Conservation (phyloP, 2,888 invertebrate genomes). For the Melanostoma scalare region DNA sequence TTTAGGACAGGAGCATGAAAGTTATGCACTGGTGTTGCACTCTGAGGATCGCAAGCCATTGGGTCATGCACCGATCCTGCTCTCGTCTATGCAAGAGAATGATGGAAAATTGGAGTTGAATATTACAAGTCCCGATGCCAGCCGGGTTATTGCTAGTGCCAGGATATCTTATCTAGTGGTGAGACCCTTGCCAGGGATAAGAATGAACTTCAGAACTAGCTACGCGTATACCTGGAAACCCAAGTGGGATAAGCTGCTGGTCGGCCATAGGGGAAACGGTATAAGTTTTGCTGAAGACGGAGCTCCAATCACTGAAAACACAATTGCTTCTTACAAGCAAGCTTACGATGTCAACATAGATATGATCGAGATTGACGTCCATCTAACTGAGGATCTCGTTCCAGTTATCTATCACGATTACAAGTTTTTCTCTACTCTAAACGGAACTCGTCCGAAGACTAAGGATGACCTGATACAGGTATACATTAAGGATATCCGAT, state of each 20-base stretch:
- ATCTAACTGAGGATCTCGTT: slow-evolving; percentile 95
- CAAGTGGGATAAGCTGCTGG: slow-evolving; percentile 92
- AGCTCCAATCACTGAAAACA: slow-evolving; percentile 92
- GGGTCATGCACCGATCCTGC: slow-evolving; percentile 92
- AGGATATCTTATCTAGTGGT: slow-evolving; percentile 84
- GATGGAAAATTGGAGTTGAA: slow-evolving; percentile 88
- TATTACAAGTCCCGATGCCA: slow-evolving; percentile 87
- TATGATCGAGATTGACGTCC: slow-evolving; percentile 99
- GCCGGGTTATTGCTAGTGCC: slow-evolving; percentile 88
- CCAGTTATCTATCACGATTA: slow-evolving; percentile 99
- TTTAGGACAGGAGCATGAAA: slow-evolving; percentile 74
- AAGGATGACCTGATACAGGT: slow-evolving; percentile 93
- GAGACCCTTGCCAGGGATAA: slow-evolving; percentile 77
- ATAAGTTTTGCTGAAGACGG: slow-evolving; percentile 89
- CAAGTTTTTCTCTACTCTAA: slow-evolving; percentile 89
- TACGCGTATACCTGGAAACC: slow-evolving; percentile 94
- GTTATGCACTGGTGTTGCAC: slow-evolving; percentile 76
- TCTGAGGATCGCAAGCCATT: slow-evolving; percentile 83
- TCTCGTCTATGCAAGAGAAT: slow-evolving; percentile 89
- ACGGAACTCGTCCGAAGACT: slow-evolving; percentile 84
- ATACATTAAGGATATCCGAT: slow-evolving; percentile 95
- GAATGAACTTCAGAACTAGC: slow-evolving; percentile 90
- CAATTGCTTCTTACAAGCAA: slow-evolving; percentile 95
- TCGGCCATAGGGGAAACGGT: slow-evolving; percentile 97
- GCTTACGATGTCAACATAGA: slow-evolving; percentile 97